A percentile compares a stretch with the other conserved stretches of the same genome.
These are phyloP conservation scores for Isurus oxyrinchus DNA, from an alignment of 2,113 vertebrate genomes.

Conservation along the genomic window DNA sequence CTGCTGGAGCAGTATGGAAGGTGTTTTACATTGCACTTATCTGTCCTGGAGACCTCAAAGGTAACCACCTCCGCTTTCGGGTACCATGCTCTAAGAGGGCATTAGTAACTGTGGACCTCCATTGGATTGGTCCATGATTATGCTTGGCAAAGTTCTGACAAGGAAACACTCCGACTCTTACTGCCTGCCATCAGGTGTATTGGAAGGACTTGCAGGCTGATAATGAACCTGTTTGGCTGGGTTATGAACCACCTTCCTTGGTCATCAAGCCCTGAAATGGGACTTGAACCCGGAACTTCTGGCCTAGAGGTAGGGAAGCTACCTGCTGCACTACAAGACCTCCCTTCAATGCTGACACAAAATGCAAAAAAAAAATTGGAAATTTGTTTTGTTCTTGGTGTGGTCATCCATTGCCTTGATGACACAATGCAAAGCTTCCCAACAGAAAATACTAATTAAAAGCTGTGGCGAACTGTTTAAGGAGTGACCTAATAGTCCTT, in stretches of 20 bases:
- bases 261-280: too few species aligned
- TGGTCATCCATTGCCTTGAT: neutral
- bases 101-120: neutral
- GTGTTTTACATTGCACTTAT: neutral
- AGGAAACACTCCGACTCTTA: too few species aligned
- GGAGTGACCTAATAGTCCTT: neutral
- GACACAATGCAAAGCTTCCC: neutral
- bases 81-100: neutral
- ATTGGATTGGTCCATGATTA: too few species aligned
- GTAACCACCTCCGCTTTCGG: neutral
- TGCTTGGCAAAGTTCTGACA: too few species aligned
- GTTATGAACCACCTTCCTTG: too few species aligned
- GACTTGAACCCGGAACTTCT: too few species aligned
- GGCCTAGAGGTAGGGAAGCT: too few species aligned
- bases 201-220: too few species aligned
- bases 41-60: neutral
- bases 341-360: neutral
- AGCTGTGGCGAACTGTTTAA: neutral
- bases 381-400: neutral
- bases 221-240: too few species aligned
- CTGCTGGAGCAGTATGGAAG: neutral
- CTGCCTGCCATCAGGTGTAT: too few species aligned
- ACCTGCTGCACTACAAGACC: too few species aligned
- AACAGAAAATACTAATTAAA: neutral
- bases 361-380: neutral